These are phyloP conservation scores for Neosalanx taihuensis DNA, from an alignment of 2,797 vertebrate species.

Conservation along the genomic window DNA sequence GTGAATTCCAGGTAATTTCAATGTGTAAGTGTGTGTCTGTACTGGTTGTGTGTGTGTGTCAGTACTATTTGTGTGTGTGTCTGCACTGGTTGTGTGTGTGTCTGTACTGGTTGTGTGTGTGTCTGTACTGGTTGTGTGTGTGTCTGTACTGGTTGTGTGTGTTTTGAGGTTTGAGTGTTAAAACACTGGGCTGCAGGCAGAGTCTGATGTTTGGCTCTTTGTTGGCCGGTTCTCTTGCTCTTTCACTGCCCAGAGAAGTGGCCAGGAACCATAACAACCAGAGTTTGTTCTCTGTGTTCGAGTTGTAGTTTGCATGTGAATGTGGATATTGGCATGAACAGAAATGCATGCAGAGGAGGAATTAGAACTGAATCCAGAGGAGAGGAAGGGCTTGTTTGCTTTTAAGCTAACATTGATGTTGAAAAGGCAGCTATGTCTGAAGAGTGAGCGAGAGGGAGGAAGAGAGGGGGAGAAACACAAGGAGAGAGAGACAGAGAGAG, in stretches of 20 bases:
- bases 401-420: background rate
- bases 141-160: conserved; percentile 14
- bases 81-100: conserved; percentile 2
- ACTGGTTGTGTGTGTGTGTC: conserved; percentile 8
- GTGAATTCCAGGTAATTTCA: conserved; percentile 4
- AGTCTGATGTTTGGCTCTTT: conserved; percentile 44
- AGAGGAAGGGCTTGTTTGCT: conserved; percentile 12
- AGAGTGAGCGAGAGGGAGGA: too few relatives aligned
- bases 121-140: conserved; percentile 1
- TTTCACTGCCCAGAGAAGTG: conserved; percentile 28
- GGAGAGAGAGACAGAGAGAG: background rate
- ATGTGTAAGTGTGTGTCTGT: background rate
- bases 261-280: conserved; percentile 20
- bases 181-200: conserved; percentile 33
- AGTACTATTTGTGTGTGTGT: background rate
- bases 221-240: conserved; percentile 37
- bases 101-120: conserved; percentile 6
- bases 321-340: conserved; percentile 28
- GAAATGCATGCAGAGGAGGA: conserved; percentile 22
- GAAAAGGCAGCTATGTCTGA: background rate
- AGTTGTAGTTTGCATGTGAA: conserved; percentile 34
- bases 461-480: background rate
- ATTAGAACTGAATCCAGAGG: conserved; percentile 23
- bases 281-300: conserved; percentile 39
- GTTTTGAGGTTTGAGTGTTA: conserved; percentile 47